Percentiles rank a stretch among this genome's conserved stretches.
These are phyloP conservation scores for Netelia inedita DNA, from an alignment of 2,888 invertebrate genomes.

Conservation along the genomic window DNA sequence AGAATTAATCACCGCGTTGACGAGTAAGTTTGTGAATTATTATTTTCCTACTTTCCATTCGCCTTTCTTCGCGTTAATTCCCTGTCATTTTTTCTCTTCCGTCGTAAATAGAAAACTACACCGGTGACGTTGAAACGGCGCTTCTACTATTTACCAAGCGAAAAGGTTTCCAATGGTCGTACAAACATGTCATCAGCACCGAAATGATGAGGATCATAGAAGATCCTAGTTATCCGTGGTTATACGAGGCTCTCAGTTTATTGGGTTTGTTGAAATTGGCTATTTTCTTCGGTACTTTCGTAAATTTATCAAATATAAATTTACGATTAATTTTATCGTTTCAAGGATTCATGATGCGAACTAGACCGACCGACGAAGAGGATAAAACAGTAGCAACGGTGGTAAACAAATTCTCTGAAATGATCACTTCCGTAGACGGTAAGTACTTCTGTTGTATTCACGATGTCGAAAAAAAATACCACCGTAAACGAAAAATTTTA, in stretches of 20 bases:
- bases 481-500: constrained; percentile 14
- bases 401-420: constrained; percentile 77
- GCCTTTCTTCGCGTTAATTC: background rate
- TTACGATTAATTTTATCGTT: constrained; percentile 29
- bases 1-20: constrained; percentile 80
- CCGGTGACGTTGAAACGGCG: constrained; percentile 75
- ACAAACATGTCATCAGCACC: constrained; percentile 80
- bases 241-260: constrained; percentile 77
- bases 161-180: constrained; percentile 82
- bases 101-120: constrained; percentile 70
- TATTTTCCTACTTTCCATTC: background rate
- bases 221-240: constrained; percentile 71
- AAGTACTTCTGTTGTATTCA: constrained; percentile 28
- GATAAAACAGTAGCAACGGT: constrained; percentile 72
- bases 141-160: constrained; percentile 84
- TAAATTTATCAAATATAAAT: constrained; percentile 9
- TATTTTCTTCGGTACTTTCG: constrained; percentile 4
- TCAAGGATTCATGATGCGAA: constrained; percentile 78
- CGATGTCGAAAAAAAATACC: too few relatives aligned
- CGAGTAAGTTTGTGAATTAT: constrained; percentile 77
- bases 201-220: constrained; percentile 78
- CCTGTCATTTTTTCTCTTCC: background rate
- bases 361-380: constrained; percentile 74
- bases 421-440: constrained; percentile 77
- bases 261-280: constrained; percentile 74